Conservation (phyloP, 2,113 vertebrate genomes). For the Peucedramus taeniatus region DNA sequence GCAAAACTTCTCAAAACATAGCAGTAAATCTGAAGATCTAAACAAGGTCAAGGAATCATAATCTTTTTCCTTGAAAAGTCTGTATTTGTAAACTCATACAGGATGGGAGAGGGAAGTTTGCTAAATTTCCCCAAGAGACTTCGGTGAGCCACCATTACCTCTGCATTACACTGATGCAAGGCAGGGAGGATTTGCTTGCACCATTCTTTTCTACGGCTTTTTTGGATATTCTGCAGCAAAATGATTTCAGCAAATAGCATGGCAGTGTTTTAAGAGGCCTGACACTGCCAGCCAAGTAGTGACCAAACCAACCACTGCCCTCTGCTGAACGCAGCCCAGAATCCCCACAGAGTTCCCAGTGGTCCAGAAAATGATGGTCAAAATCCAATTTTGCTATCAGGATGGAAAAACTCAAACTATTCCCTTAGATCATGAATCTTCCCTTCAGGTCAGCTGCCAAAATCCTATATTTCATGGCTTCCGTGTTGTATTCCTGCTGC, state of each 20-base stretch:
- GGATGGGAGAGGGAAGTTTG: neutral
- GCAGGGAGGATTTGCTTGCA: neutral
- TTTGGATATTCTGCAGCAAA: neutral
- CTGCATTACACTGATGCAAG: neutral
- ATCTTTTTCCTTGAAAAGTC: neutral
- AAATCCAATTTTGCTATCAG: neutral
- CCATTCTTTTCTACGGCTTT: neutral
- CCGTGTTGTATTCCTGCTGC: neutral
- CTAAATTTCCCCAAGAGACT: neutral
- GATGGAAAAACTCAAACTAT: neutral
- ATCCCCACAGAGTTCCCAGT: neutral
- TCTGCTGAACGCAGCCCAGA: constrained; percentile 1
- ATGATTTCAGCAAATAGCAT: neutral
- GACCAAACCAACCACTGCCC: constrained; percentile 58
- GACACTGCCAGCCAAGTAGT: neutral
- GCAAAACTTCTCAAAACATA: neutral
- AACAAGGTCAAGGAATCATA: neutral
- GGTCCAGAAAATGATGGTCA: neutral
- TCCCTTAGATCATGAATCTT: neutral
- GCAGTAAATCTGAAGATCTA: neutral
- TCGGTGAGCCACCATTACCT: neutral
- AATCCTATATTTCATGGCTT: neutral
- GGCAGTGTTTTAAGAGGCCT: neutral
- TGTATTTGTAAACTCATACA: neutral
- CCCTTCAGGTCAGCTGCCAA: neutral